Conservation (phyloP, 2,888 invertebrate genomes). For the Erebia aethiops region DNA sequence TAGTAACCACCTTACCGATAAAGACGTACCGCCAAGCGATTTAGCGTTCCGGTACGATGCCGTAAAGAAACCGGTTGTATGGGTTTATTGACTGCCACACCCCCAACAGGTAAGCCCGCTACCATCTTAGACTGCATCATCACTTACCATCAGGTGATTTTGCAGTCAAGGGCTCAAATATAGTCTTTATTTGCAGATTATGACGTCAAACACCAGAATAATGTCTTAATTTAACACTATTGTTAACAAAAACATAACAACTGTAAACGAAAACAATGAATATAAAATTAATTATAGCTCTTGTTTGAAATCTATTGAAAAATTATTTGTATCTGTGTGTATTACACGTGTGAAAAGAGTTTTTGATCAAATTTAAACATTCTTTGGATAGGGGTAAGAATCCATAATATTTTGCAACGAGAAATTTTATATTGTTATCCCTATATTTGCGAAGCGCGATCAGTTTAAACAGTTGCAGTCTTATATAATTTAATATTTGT, state of each 20-base stretch:
- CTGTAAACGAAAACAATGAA: slow-evolving; percentile 43
- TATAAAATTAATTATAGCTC: slow-evolving; percentile 58
- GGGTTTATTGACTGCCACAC: too few species aligned
- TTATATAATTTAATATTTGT: slow-evolving; percentile 50
- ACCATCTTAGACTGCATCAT: too few species aligned
- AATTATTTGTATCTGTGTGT: slow-evolving; percentile 24
- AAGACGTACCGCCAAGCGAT: too few species aligned
- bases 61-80: too few species aligned
- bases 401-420: not conserved
- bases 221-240: slow-evolving; percentile 63
- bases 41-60: too few species aligned
- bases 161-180: too few species aligned
- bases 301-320: slow-evolving; percentile 53
- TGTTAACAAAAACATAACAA: slow-evolving; percentile 40
- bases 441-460: slow-evolving; percentile 45
- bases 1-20: too few species aligned
- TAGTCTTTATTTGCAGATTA: slow-evolving; percentile 52
- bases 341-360: not conserved
- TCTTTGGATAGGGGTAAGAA: slow-evolving; percentile 14
- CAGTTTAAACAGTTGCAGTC: slow-evolving; percentile 59
- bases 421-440: slow-evolving; percentile 3
- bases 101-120: too few species aligned
- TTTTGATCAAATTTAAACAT: slow-evolving; percentile 34
- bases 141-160: too few species aligned
- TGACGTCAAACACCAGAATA: slow-evolving; percentile 52